These are phyloP conservation scores for Bovichtus variegatus DNA, from an alignment of 2,797 vertebrate genomes.

Conservation along the genomic window DNA sequence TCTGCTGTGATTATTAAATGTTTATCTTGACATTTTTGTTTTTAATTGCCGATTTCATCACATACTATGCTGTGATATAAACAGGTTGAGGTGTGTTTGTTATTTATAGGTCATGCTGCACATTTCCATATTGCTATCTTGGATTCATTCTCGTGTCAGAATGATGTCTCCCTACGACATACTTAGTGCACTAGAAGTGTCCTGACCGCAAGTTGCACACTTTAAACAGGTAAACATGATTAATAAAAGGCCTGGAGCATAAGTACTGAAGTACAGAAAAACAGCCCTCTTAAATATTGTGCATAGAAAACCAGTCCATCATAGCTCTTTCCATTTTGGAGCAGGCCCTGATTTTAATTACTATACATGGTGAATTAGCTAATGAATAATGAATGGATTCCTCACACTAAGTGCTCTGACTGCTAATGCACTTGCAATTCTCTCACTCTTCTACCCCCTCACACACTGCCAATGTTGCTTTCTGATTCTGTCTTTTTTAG, in stretches of 20 bases:
- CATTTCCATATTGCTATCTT: conserved; percentile 67
- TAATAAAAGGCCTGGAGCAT: conserved; percentile 56
- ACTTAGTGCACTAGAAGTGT: conserved; percentile 24
- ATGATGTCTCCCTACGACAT: conserved; percentile 31
- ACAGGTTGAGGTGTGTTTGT: conserved; percentile 23
- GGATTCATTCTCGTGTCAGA: conserved; percentile 35
- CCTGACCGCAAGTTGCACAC: conserved; percentile 42
- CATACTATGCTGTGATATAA: not conserved
- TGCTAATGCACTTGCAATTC: conserved; percentile 83
- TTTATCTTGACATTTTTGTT: not conserved
- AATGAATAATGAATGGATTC: conserved; percentile 90
- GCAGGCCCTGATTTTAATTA: conserved; percentile 86
- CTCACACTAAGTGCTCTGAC: conserved; percentile 86
- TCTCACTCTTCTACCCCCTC: conserved; percentile 62
- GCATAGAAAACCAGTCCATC: conserved; percentile 73
- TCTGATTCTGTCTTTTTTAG: conserved; percentile 65
- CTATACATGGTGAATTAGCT: conserved; percentile 87
- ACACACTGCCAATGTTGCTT: conserved; percentile 71
- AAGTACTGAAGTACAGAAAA: conserved; percentile 48
- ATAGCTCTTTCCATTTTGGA: conserved; percentile 81
- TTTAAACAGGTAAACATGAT: conserved; percentile 58
- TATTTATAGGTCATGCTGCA: conserved; percentile 47
- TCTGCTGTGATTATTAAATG: conserved; percentile 5
- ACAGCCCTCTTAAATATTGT: conserved; percentile 70
- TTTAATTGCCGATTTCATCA: not conserved